These are phyloP conservation scores for Tetrax tetrax DNA, from an alignment of 2,113 vertebrate genomes.

Conservation along the genomic window DNA sequence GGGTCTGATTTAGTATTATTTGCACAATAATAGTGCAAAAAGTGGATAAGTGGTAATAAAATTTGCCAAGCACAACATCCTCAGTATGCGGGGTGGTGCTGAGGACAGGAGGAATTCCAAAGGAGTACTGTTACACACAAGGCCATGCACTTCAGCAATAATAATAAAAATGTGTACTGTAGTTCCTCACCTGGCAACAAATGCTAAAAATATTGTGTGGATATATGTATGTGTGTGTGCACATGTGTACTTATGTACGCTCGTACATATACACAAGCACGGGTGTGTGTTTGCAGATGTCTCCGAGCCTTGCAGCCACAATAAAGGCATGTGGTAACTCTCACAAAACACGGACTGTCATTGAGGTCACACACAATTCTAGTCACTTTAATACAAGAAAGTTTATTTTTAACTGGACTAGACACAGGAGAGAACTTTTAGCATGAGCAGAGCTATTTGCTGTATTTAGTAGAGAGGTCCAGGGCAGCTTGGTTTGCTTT, in stretches of 20 bases:
- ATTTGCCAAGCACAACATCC: neutral
- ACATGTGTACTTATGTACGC: fast-evolving
- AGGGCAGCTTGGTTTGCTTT: neutral
- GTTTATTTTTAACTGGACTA: neutral
- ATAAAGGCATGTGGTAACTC: neutral
- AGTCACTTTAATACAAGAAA: neutral
- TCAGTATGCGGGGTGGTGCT: neutral
- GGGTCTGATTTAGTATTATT: neutral
- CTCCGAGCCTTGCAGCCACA: neutral
- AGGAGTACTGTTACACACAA: fast-evolving
- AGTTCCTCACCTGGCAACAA: neutral
- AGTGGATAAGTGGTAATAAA: neutral
- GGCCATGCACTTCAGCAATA: neutral
- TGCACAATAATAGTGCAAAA: neutral
- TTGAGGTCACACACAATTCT: neutral
- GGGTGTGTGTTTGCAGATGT: neutral
- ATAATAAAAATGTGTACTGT: neutral
- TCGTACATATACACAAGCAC: neutral
- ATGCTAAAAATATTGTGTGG: neutral
- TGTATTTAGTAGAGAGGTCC: neutral
- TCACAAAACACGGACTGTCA: neutral
- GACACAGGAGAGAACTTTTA: neutral
- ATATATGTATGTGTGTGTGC: neutral
- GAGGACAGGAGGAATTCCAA: neutral
- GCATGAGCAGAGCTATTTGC: neutral